Base-by-base conservation (phyloP, 2,888 invertebrate genomes). In the Mythimna ferrago region DNA sequence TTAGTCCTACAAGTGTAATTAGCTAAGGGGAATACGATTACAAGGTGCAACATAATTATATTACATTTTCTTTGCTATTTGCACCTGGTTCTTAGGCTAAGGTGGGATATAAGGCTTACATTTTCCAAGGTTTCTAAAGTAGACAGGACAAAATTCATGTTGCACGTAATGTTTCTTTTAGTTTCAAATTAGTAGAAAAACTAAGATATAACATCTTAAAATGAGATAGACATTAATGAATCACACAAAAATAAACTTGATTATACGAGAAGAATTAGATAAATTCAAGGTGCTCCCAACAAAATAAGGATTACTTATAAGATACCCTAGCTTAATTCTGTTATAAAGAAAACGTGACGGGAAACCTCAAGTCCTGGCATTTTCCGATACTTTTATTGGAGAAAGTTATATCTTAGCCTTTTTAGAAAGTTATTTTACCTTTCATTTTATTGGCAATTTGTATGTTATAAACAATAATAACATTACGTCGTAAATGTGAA, bases 341-440 rank as follows among this genome's bases (percentile, higher is more conserved):
- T 44, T 60, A 69, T 65, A 63, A 66, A 78, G 21, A 21, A 73
- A 48, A 73, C 66, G 71, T 74, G 69, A 76, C 65, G 56, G 69
- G 71, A 65, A 80, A 70, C 54, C 67, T 69, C 11, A 82, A 60
- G 68, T 66, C 68, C 71, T 66, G 54, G 11, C 70, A 65, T 61
- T 84, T 83, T 74, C 66, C 84, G 62, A 80, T 83, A 71, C 71
- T 71, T 74, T 81, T 71, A 80, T 70, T 61, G 67, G 84, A 63
- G 76, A 80, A 85, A 81, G 84, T 80, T 80, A 64, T 60, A 60
- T 53, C 54, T 72, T 73, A 60, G 73, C 64, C 53, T 63, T 75
- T 67, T 60, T 66, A 67, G 71, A 77, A 85, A 79, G 68, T 68
- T 63, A 71, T 74, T 73, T 58, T 64, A 79, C 71, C 68, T 73